Evolutionary conservation across 1,140 invertebrate species (phyloP).

Genomic region (Lethocerus indicus): DNA sequence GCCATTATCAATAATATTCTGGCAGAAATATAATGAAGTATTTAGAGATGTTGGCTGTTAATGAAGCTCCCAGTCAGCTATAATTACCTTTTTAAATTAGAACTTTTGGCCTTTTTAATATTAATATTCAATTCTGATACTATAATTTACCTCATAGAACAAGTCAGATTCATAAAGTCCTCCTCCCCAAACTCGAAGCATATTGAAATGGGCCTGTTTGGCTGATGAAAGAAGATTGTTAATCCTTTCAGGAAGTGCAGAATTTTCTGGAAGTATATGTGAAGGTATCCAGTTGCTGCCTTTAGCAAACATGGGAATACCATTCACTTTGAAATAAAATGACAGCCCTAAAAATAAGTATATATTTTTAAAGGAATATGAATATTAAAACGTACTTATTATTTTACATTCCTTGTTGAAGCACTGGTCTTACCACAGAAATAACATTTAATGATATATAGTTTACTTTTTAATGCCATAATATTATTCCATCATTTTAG

Average conservation of each 20-base stretch:
- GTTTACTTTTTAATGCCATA: no score
- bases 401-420: neutral
- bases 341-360: slow-evolving; percentile 38
- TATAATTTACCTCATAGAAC: slow-evolving; percentile 72
- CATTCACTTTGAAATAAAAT: slow-evolving; percentile 85
- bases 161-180: slow-evolving; percentile 85
- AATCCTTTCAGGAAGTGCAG: slow-evolving; percentile 30
- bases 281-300: slow-evolving; percentile 92
- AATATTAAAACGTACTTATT: neutral
- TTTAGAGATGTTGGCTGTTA: no score
- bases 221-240: slow-evolving; percentile 48
- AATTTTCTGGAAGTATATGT: slow-evolving; percentile 66
- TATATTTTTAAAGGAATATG: neutral
- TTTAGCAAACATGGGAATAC: slow-evolving; percentile 81
- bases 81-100: no score
- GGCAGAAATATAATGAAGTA: no score
- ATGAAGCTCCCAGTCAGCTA: no score
- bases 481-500: no score
- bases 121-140: no score
- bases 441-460: no score
- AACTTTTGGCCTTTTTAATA: no score
- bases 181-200: slow-evolving; percentile 93
- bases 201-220: slow-evolving; percentile 75
- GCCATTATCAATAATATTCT: no score
- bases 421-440: neutral